A percentile compares a stretch with the other conserved stretches of the same genome.
phyloP scores from a whole-genome alignment of 2,113 vertebrate species.

The Myotis lucifugus region DNA sequence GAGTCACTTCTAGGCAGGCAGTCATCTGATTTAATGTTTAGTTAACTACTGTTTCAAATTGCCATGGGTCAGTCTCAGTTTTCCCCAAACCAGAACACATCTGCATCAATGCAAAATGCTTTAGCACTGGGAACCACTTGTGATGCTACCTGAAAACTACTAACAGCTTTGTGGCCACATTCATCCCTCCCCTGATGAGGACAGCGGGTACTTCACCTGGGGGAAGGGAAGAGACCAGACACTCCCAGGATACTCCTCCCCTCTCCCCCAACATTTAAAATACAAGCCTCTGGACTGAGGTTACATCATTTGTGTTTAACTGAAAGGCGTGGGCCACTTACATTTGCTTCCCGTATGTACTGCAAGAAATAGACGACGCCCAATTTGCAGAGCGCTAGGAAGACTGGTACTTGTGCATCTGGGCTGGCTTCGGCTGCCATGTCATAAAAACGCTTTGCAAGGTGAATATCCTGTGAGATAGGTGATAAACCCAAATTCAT shows the following conservation, averaged over 20 bases:
- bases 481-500: constrained; percentile 45
- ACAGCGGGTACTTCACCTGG: neutral
- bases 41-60: neutral
- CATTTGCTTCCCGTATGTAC: constrained; percentile 93
- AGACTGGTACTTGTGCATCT: constrained; percentile 98
- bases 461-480: constrained; percentile 92
- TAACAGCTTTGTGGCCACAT: neutral
- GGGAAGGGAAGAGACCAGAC: neutral
- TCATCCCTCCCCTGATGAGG: neutral
- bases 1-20: neutral
- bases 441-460: constrained; percentile 98
- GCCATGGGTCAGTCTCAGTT: neutral
- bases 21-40: neutral
- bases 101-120: neutral
- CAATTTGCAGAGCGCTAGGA: constrained; percentile 96
- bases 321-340: constrained; percentile 83
- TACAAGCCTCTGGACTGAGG: neutral
- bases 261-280: neutral
- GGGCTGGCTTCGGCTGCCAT: constrained; percentile 99
- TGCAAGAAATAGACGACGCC: constrained; percentile 93
- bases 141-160: neutral
- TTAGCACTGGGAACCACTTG: neutral
- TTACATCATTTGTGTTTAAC: neutral
- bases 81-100: neutral
- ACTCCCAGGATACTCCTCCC: neutral